Percentiles rank a stretch among this genome's conserved stretches.
Conservation (phyloP, 1,140 invertebrate genomes). For the Dufourea novaeangliae region DNA sequence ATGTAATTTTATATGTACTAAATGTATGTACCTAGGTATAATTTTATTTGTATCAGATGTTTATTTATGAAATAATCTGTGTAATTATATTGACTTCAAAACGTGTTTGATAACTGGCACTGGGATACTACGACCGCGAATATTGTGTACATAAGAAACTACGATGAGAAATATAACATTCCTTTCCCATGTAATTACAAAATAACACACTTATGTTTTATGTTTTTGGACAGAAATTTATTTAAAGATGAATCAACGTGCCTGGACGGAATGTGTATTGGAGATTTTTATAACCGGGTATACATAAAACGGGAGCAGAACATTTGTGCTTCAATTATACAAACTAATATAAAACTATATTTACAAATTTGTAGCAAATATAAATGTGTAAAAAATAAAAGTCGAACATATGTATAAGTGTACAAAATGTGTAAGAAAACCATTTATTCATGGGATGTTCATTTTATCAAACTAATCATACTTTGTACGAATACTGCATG, state of each 20-base stretch:
- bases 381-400: conserved; percentile 48
- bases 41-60: conserved; percentile 40
- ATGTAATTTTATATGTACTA: conserved; percentile 46
- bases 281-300: conserved; percentile 25
- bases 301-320: background rate
- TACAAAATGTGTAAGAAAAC: conserved; percentile 34
- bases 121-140: conserved; percentile 6
- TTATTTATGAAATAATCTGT: conserved; percentile 40
- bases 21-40: conserved; percentile 41
- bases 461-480: conserved; percentile 37
- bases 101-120: conserved; percentile 26
- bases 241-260: conserved; percentile 35
- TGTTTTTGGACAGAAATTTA: conserved; percentile 31
- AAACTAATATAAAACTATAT: conserved; percentile 39
- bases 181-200: conserved; percentile 23
- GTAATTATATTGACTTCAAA: conserved; percentile 40
- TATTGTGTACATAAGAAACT: conserved; percentile 26
- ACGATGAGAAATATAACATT: conserved; percentile 9
- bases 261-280: conserved; percentile 51
- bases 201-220: conserved; percentile 23
- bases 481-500: conserved; percentile 41
- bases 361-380: conserved; percentile 53
- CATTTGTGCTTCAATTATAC: conserved; percentile 28
- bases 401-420: conserved; percentile 36
- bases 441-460: conserved; percentile 17